Conservation (phyloP, 2,113 vertebrate genomes). For the Myanophis thanlyinensis region DNA sequence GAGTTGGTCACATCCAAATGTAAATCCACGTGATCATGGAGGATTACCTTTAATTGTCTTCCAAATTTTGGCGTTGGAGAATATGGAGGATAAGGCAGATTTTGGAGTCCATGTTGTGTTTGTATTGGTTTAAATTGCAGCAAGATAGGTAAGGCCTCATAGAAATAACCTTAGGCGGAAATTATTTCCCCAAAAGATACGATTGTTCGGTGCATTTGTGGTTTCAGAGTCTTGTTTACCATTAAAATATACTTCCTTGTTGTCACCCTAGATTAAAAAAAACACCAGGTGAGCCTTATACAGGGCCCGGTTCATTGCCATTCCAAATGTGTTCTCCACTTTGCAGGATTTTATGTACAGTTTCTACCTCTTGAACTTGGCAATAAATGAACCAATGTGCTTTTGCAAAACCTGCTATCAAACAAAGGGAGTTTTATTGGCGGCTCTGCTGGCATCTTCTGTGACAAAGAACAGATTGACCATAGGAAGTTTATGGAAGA, state of each 20-base stretch:
- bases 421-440: not conserved
- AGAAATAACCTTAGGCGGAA: not conserved
- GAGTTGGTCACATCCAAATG: not conserved
- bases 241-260: not conserved
- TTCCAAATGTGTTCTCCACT: not conserved
- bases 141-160: not conserved
- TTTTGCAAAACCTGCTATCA: not conserved
- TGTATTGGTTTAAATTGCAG: not conserved
- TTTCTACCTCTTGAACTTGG: not conserved
- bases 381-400: not conserved
- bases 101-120: not conserved
- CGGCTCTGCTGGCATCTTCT: not conserved
- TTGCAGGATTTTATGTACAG: not conserved
- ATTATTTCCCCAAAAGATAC: not conserved
- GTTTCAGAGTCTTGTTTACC: not conserved
- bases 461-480: not conserved
- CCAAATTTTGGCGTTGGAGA: not conserved
- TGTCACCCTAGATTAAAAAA: no score
- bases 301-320: not conserved
- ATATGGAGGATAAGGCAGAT: not conserved
- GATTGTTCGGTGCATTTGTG: not conserved
- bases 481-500: not conserved
- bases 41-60: not conserved
- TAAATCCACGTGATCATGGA: not conserved
- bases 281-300: not conserved